Base-by-base conservation (phyloP, 1,140 invertebrate genomes). In the Dendrolimus punctatus region DNA sequence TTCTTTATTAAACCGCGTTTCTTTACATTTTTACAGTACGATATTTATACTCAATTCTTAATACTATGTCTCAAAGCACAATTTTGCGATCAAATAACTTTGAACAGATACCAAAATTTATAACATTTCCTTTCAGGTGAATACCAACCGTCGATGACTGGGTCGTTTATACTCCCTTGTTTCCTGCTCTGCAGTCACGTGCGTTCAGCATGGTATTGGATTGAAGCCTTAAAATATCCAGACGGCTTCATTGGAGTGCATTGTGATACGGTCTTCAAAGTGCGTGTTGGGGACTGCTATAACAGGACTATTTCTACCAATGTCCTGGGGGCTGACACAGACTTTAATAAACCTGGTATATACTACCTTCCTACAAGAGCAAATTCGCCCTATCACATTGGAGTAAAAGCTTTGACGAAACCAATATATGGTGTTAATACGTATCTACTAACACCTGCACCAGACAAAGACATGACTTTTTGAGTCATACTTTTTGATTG, bases 121-220 rank as follows among this genome's bases (percentile, higher is more conserved):
- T 23, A 23, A 23, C n/a, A n/a, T n/a, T 23, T 23, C 23, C 23
- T 68, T 65, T 6, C 61, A 84, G 78, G 80, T 46, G 80, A 83
- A 66, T 80, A 71, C 49, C 80, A 84, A 48, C 64, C 68, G 6
- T 58, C 68, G 0, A 71, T 79, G 56, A 55, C 49, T 6, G 57
- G 68, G 1, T 59, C 63, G n/a, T 77, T 82, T 55, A 62, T 83
- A n/a, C 58, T 85, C 8, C 82, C 80, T 0, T 83, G 82, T 39
- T 71, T 85, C 46, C 58, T 66, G 8, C 52, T 81, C 4, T 85
- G 82, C 65, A 82, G 78, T 53, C 82, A 85, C 55, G 51, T 80
- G 1, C 67, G 78, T 8, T 53, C 81, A 2, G 77, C 65, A 0
- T 53, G 72, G 49, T 80, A 77, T 58, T 85, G 76, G 79, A 40